Base-by-base conservation (phyloP, 2,113 vertebrate species). In the Willisornis vidua region DNA sequence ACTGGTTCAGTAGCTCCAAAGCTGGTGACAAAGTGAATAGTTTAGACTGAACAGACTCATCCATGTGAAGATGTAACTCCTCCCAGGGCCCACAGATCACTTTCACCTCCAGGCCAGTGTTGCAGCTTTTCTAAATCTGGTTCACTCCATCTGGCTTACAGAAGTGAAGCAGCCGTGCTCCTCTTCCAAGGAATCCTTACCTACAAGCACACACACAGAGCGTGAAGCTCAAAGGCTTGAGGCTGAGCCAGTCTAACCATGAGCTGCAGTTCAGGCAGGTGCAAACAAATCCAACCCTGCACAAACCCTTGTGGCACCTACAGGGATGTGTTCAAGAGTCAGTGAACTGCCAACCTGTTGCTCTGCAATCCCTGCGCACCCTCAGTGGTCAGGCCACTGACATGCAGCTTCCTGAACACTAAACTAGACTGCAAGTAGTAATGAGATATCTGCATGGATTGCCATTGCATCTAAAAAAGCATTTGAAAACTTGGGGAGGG, bases 121-220 rank as follows among this genome's bases (percentile, higher is more conserved):
- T 46, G 33, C 25, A n/a, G 52, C 10, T 70, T 35, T n/a, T 22
- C 80, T 49, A 43, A 6, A 20, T n/a, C 48, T 26, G 15, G 6
- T 22, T 88, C 28, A 4, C 20, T 45, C 17, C 25, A 4, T 8
- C 46, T 20, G 39, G 18, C 6, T 55, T 20, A 33, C 5, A 28
- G 28, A 43, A 65, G 24, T 0, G 5, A 48, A 62, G 35, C 59
- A 66, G 39, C 41, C 0, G 0, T 2, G 52, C 48, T 41, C 6
- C n/a, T 81, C 57, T 46, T 63, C 52, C 55, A 52, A 74, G 31
- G 74, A 74, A 62, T 17, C 24, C 46, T 22, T 14, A 23, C 35
- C 26, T 52, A 3, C 19, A 23, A 11, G 19, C 23, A 31, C 46
- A 37, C 10, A 33, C 22, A 12, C 9, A 9, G 1, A 41, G 26